A percentile compares a stretch with the other conserved stretches of the same genome.
Evolutionary conservation across 1,140 invertebrate genomes (phyloP).

Genomic region (Bursaphelenchus mucronatus): DNA sequence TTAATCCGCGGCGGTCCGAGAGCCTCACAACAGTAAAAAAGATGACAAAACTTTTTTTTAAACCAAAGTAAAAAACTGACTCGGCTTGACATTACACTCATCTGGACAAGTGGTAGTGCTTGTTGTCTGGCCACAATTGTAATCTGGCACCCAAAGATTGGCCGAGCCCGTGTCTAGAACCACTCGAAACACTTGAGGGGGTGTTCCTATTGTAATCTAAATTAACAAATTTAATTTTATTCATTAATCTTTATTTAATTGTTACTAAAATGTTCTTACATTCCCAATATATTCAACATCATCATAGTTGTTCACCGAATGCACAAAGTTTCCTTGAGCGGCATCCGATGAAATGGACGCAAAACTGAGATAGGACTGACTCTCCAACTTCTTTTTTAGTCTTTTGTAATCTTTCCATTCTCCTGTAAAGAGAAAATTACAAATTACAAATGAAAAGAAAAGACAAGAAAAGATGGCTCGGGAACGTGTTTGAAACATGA

Average conservation of each 20-base stretch:
- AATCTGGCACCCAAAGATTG: slow-evolving; percentile 13
- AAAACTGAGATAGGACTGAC: slow-evolving; percentile 5
- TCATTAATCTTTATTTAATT: no score
- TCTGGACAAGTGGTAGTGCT: slow-evolving; percentile 12
- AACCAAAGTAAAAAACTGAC: not conserved
- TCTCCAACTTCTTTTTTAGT: not conserved
- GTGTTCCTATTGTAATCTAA: slow-evolving; percentile 46
- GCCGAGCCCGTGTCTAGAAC: slow-evolving; percentile 43
- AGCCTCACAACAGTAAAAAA: no score
- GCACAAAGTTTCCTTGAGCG: slow-evolving; percentile 11
- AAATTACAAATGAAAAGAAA: no score
- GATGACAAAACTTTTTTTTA: no score
- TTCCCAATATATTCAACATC: slow-evolving; percentile 48
- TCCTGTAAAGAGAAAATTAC: not conserved
- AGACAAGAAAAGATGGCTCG: no score
- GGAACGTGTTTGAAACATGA: no score
- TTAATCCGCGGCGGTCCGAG: no score
- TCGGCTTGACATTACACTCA: slow-evolving; percentile 6
- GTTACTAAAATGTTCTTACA: not conserved
- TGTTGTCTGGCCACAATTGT: slow-evolving; percentile 1
- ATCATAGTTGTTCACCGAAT: slow-evolving; percentile 31
- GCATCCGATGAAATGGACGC: not conserved
- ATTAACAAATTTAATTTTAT: not conserved
- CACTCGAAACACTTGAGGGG: slow-evolving; percentile 38
- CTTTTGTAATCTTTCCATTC: slow-evolving; percentile 13